Percentiles rank a stretch among this genome's conserved stretches.
phyloP scores from a whole-genome alignment of 1,140 invertebrate species.

The Nasonia giraulti region DNA sequence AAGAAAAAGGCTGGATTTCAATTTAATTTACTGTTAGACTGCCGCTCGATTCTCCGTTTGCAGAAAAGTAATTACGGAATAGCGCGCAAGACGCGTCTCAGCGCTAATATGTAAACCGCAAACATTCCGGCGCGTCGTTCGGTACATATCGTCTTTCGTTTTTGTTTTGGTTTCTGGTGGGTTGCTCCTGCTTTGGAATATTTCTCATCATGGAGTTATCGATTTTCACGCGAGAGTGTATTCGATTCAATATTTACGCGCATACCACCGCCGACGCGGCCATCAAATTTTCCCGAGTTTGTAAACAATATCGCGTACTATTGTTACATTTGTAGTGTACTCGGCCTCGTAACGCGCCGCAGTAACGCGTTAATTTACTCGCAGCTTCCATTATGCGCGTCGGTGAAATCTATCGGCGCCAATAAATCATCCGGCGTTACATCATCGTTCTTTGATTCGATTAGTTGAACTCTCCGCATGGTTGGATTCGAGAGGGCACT shows the following conservation, averaged over 20 bases:
- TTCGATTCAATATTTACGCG: too few species aligned
- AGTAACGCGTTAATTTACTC: background rate
- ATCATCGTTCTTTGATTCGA: background rate
- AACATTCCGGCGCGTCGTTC: slow-evolving; percentile 44
- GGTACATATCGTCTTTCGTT: slow-evolving; percentile 3
- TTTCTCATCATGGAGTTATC: too few species aligned
- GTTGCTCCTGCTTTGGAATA: background rate
- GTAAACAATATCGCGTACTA: background rate
- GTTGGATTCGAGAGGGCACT: background rate
- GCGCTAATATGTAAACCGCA: slow-evolving; percentile 48
- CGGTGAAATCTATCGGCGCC: background rate
- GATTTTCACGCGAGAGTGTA: too few species aligned
- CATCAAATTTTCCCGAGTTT: background rate
- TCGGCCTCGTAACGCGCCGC: too few species aligned
- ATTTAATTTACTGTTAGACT: slow-evolving; percentile 56
- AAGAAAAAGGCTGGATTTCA: slow-evolving; percentile 43
- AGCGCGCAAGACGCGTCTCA: slow-evolving; percentile 15
- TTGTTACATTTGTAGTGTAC: background rate
- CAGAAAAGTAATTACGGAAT: slow-evolving; percentile 57
- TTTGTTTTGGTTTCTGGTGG: background rate
- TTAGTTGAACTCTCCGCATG: background rate
- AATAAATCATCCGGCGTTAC: background rate
- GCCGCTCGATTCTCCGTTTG: slow-evolving; percentile 52
- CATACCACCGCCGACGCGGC: too few species aligned
- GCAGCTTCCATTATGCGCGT: background rate